Base-by-base conservation (phyloP, 2,888 invertebrate genomes). In the Rhingia rostrata region DNA sequence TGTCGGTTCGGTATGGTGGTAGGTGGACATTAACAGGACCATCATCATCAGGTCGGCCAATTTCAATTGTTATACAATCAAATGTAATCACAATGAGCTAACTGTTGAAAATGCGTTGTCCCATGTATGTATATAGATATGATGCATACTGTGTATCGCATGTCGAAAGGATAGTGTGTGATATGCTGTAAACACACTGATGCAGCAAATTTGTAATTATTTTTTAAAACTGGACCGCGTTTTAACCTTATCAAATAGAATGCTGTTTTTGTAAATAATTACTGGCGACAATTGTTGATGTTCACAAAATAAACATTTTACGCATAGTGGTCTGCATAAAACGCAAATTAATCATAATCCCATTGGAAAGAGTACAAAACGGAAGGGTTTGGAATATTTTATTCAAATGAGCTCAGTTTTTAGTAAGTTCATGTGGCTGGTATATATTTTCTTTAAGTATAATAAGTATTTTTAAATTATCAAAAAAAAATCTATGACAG, bases 1-100 rank as follows among this genome's bases (percentile, higher is more conserved):
- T 22, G 22, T 22, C 22, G 22, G 22, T 22, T 22, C 22, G 22
- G 22, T 22, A 2, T 41, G 14, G 14, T 53, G 22, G 70, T 67
- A 41, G 60, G 32, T 63, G 66, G 35, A 43, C 53, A 64, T 69
- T 56, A 69, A 45, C 56, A 51, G 35, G 35, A 51, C 63, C 72
- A 67, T 67, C 69, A 51, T 74, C 67, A 58, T 37, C 58, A 63
- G 67, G 45, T 64, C 12, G 49, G 30, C 43, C 45, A 54, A 33
- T 74, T 84, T 58, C 69, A 74, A 80, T 74, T 79, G 74, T 79
- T 74, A 35, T 22, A 22, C 61, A 74, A 84, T 79, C 79, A 80
- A 84, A 79, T 74, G 35, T 64, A 79, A 84, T 84, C 74, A 70
- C 41, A 63, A 61, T 14, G 39, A 37, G 64, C 69, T 53, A 80